Conservation (phyloP, 2,113 vertebrate species). For the Grammomys surdaster region DNA sequence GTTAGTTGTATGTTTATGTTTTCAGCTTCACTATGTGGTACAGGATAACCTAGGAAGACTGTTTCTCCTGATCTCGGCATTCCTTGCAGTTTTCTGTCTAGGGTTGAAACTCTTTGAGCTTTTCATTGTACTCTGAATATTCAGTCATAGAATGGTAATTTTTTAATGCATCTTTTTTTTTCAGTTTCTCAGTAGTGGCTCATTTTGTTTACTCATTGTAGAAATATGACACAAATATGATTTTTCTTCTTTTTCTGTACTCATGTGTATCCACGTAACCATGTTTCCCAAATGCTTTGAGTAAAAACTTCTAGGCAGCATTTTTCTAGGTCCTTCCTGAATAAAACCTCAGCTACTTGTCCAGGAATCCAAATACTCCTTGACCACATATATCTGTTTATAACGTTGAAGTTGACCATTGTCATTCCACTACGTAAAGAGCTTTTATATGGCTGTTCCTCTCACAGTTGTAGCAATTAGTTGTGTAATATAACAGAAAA, state of each 20-base stretch:
- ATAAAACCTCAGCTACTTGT: neutral
- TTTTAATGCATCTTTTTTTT: neutral
- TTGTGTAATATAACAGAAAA: neutral
- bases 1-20: neutral
- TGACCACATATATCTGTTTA: neutral
- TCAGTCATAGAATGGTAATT: neutral
- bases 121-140: neutral
- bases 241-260: too few relatives aligned
- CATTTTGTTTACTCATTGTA: neutral
- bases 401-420: neutral
- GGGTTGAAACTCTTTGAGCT: neutral
- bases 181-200: fast-evolving
- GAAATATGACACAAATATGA: neutral
- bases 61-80: neutral
- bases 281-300: neutral
- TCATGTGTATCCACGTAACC: neutral
- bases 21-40: neutral
- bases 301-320: neutral
- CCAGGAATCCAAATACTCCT: neutral
- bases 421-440: neutral
- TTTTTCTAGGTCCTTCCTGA: neutral
- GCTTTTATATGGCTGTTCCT: neutral
- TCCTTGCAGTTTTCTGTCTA: neutral
- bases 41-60: neutral
- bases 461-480: neutral